phyloP scores from a whole-genome alignment of 2,888 invertebrate genomes.

The Epinotia brunnichana region DNA sequence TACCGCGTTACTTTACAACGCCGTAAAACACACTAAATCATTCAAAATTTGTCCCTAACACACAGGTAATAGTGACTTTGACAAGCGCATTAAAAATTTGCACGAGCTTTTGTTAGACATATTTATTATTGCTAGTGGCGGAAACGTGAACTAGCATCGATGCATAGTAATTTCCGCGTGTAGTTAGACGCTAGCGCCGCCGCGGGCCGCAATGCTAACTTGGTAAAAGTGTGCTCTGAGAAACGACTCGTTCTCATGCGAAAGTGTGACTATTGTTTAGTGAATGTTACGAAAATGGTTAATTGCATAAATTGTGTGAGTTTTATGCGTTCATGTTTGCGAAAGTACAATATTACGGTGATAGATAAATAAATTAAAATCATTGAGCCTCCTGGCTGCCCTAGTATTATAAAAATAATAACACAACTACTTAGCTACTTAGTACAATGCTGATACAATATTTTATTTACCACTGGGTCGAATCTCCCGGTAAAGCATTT shows the following conservation, averaged over 20 bases:
- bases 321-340: constrained; percentile 27
- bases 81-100: constrained; percentile 15
- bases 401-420: too few relatives aligned
- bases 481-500: too few relatives aligned
- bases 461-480: too few relatives aligned
- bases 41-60: constrained; percentile 24
- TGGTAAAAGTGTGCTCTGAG: constrained; percentile 65
- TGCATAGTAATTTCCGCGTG: neutral
- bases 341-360: constrained; percentile 15
- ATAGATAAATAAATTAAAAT: constrained; percentile 10
- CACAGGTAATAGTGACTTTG: neutral
- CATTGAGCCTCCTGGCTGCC: too few relatives aligned
- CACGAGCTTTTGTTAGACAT: constrained; percentile 14
- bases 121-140: constrained; percentile 1
- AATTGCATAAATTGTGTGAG: constrained; percentile 37
- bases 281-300: constrained; percentile 41
- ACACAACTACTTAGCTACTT: too few relatives aligned
- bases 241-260: constrained; percentile 78
- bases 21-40: neutral
- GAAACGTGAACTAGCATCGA: constrained; percentile 10
- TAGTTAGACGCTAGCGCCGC: constrained; percentile 14
- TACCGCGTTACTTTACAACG: constrained; percentile 52
- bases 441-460: too few relatives aligned
- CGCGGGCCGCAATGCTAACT: constrained; percentile 3
- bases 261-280: constrained; percentile 64